Evolutionary conservation across 2,113 vertebrate genomes (phyloP), one percentile per base, ranked within the genome.

Genomic region (Pseudopodoces humilis): DNA sequence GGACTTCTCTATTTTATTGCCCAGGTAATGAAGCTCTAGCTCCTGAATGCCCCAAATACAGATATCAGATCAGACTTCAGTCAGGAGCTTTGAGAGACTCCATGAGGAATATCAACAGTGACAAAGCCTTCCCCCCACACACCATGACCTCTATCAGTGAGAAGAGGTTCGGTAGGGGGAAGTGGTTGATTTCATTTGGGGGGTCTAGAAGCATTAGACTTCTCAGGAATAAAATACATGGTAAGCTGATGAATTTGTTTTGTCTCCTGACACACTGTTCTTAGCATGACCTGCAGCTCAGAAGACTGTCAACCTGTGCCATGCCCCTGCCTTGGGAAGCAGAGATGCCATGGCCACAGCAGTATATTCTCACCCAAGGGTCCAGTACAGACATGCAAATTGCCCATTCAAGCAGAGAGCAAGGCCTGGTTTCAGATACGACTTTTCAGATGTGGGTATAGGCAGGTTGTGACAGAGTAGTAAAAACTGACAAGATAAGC

Each of bases 21-120:
- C 30, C 23, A 77, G 24, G 9, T 17, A 63, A 18, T 19, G 41
- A 92, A 75, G 25, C 8, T 70, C 16, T 39, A 47, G 39, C 30
- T 80, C 24, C 72, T 28, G 39, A 7, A 74, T 77, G 44, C 15
- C 33, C 22, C 33, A 64, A 68, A 33, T 47, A 55, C 2, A 91
- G 69, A 35, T 43, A 52, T 37, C 83, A 89, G 31, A 77, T 49
- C 31, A 68, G 37, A 31, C 23, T 53, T 69, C n/a, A 56, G 37
- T 58, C 28, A 39, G 30, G 20, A 85, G n/a, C 12, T 37, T 52
- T 55, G 28, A 46, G 23, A 0, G 0, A 11, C 43, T 65, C 37
- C 78, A 69, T 43, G 7, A 69, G 21, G 18, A 95, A 9, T 35
- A 69, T 11, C 8, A 5, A 37, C 28, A 30, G 27, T 33, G 10